A percentile compares a stretch with the other conserved stretches of the same genome.
Evolutionary conservation across 2,797 vertebrate genomes (phyloP).

Genomic region (Fistularia commersonii): DNA sequence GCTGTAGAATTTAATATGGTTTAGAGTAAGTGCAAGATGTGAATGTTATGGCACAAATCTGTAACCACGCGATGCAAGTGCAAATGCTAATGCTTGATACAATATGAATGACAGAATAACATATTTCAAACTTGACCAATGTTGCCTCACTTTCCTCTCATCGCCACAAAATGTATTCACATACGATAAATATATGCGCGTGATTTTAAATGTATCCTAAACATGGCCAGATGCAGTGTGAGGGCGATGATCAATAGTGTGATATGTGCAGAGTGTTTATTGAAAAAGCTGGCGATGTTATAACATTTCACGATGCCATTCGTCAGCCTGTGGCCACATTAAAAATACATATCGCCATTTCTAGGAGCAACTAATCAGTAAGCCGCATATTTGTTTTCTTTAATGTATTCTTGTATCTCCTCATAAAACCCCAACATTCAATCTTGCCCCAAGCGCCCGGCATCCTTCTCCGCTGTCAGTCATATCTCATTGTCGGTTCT

Average conservation of each 20-base stretch:
- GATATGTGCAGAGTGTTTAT: slow-evolving; percentile 12
- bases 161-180: neutral
- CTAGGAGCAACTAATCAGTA: slow-evolving; percentile 22
- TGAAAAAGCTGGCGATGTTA: slow-evolving; percentile 22
- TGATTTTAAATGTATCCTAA: neutral
- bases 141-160: no score
- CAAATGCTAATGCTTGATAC: no score
- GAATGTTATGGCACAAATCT: no score
- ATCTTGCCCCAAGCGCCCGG: slow-evolving; percentile 15
- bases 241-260: neutral
- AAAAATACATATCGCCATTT: slow-evolving; percentile 33
- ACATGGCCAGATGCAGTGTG: neutral
- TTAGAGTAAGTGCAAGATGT: no score
- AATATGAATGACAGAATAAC: no score
- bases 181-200: neutral
- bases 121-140: no score
- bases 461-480: slow-evolving; percentile 38
- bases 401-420: slow-evolving; percentile 12
- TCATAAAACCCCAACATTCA: slow-evolving; percentile 11
- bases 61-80: no score
- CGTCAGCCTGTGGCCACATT: slow-evolving; percentile 24
- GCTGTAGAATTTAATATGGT: no score
- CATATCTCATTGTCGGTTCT: slow-evolving; percentile 28
- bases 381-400: slow-evolving; percentile 26
- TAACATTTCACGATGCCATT: slow-evolving; percentile 22